Evolutionary conservation across 2,888 invertebrate species (phyloP).

Genomic region (Nephrotoma guestfalica): DNA sequence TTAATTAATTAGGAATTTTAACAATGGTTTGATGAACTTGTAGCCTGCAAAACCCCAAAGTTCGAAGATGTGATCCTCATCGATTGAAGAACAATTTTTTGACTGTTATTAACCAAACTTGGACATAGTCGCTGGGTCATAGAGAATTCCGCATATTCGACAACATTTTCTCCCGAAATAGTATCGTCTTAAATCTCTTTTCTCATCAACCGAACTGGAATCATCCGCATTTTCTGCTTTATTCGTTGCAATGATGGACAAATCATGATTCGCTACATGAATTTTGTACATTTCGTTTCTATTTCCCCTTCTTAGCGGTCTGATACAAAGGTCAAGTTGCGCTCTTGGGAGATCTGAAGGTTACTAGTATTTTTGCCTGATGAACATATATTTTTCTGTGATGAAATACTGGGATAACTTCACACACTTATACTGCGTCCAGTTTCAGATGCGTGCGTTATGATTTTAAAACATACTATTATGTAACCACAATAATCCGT

Average conservation of each 20-base stretch:
- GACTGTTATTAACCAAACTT: not conserved
- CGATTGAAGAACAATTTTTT: slow-evolving; percentile 13
- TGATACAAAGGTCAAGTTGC: no score
- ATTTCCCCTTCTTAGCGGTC: no score
- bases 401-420: no score
- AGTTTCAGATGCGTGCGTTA: no score
- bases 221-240: slow-evolving; percentile 34
- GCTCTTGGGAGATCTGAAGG: no score
- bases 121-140: slow-evolving; percentile 32
- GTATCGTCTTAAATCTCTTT: slow-evolving; percentile 74
- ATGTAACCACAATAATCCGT: no score
- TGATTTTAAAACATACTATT: no score
- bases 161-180: slow-evolving; percentile 63
- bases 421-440: no score
- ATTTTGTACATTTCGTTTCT: no score
- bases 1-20: no score
- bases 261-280: not conserved
- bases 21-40: slow-evolving; percentile 6
- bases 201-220: slow-evolving; percentile 61
- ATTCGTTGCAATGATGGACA: not conserved
- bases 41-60: slow-evolving; percentile 1
- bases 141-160: slow-evolving; percentile 45
- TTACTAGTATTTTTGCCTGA: no score
- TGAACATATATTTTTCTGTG: no score
- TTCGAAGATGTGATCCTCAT: slow-evolving; percentile 38